phyloP scores from a whole-genome alignment of 2,888 invertebrate genomes.

The Polymixis flavicincta region DNA sequence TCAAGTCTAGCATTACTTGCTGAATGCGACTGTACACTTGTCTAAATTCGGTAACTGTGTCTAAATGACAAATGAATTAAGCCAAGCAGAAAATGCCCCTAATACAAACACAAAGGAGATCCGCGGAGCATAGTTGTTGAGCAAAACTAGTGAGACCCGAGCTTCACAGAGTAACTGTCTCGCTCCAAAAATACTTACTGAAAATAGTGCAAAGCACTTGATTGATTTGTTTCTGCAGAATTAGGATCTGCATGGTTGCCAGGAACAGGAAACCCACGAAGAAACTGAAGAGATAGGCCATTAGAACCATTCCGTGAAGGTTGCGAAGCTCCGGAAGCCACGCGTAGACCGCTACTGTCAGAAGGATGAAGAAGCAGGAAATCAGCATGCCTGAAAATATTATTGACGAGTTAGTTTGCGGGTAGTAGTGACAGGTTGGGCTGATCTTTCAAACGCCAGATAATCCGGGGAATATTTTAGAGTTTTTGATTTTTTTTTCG shows the following conservation, averaged over 20 bases:
- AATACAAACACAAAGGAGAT: not conserved
- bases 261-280: slow-evolving; percentile 91
- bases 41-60: not conserved
- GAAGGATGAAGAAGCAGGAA: slow-evolving; percentile 93
- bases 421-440: not conserved
- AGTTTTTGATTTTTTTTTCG: not conserved
- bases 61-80: not conserved
- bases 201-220: slow-evolving; percentile 64
- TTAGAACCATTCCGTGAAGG: slow-evolving; percentile 93
- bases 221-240: slow-evolving; percentile 69
- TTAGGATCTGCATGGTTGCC: slow-evolving; percentile 87
- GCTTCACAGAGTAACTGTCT: not conserved
- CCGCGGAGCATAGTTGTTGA: not conserved
- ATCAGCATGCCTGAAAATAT: slow-evolving; percentile 92
- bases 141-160: not conserved
- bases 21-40: not conserved
- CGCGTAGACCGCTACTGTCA: slow-evolving; percentile 93
- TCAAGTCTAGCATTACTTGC: no score
- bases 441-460: not conserved
- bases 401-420: not conserved
- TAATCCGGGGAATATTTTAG: not conserved
- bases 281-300: slow-evolving; percentile 93
- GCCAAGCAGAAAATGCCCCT: not conserved
- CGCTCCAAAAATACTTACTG: slow-evolving; percentile 74
- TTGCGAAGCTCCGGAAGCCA: slow-evolving; percentile 93